phyloP scores from a whole-genome alignment of 1,140 invertebrate genomes.

The Asbolus verrucosus region DNA sequence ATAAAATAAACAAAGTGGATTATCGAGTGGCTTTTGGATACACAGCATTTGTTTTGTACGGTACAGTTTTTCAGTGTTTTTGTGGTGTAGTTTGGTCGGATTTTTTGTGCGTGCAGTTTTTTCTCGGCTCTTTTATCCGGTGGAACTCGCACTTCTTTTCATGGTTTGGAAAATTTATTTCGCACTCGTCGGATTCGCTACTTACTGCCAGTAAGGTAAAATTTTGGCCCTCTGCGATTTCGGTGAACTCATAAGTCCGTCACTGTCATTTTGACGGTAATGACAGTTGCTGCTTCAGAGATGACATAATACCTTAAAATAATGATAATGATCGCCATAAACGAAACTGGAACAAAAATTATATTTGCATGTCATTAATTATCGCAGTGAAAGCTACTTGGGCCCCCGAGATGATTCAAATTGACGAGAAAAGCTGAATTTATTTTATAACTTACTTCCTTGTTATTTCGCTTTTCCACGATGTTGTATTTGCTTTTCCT shows the following conservation, averaged over 20 bases:
- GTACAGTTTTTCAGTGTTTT: conserved; percentile 16
- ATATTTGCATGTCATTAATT: not conserved
- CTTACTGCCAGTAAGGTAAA: conserved; percentile 32
- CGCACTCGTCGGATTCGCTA: conserved; percentile 26
- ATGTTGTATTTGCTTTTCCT: conserved; percentile 11
- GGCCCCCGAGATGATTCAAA: too few species aligned
- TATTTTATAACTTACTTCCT: too few species aligned
- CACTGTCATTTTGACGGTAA: conserved; percentile 17
- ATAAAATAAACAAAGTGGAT: conserved; percentile 17
- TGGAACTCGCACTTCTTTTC: not conserved
- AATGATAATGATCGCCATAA: not conserved
- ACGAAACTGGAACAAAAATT: conserved; percentile 15
- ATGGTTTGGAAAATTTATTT: conserved; percentile 40
- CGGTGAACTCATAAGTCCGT: conserved; percentile 18
- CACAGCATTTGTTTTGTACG: not conserved
- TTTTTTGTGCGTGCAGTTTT: conserved; percentile 12
- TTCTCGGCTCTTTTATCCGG: too few species aligned
- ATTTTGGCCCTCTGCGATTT: conserved; percentile 1
- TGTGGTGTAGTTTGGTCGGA: not conserved
- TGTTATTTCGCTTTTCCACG: conserved; percentile 6
- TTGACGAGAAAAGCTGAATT: too few species aligned
- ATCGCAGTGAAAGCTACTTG: not conserved
- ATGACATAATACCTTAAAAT: conserved; percentile 30
- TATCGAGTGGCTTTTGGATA: conserved; percentile 19
- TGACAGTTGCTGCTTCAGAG: conserved; percentile 25